Percentiles rank a stretch among this genome's conserved stretches.
These are phyloP conservation scores for Geotrypetes seraphini DNA, from an alignment of 2,797 vertebrate species.

Conservation along the genomic window DNA sequence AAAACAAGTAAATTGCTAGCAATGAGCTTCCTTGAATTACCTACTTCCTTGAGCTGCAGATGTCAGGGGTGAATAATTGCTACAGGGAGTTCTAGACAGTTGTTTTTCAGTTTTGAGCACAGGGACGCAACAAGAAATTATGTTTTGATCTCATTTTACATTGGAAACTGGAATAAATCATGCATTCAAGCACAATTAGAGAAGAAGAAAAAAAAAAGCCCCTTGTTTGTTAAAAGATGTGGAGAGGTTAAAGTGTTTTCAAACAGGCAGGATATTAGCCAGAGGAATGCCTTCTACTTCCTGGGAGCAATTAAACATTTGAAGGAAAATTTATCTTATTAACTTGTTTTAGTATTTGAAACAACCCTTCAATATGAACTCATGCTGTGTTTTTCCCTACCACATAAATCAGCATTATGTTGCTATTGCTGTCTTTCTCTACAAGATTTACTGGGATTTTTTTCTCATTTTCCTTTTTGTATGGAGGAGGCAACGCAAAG, in stretches of 20 bases:
- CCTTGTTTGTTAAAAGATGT: background rate
- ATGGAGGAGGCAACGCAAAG: background rate
- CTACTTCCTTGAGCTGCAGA: background rate
- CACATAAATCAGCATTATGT: background rate
- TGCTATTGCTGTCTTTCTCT: constrained; percentile 3
- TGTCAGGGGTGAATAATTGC: constrained; percentile 5
- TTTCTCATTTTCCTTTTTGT: too few species aligned
- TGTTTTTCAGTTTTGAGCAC: constrained; percentile 6
- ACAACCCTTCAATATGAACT: background rate
- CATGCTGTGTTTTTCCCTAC: constrained; percentile 1
- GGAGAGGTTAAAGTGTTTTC: background rate
- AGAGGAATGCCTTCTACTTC: background rate
- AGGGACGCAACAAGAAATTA: background rate
- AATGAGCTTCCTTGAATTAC: constrained; percentile 3
- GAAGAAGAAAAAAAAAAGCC: too few species aligned
- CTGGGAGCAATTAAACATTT: constrained; percentile 4
- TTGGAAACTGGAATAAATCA: background rate
- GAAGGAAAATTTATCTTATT: constrained; percentile 1
- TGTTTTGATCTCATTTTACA: background rate
- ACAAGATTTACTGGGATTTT: background rate
- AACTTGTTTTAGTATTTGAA: constrained; percentile 6
- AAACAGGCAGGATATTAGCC: background rate
- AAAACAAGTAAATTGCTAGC: background rate
- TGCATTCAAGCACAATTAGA: background rate
- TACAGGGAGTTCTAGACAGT: background rate